These are phyloP conservation scores for Ips nitidus DNA, from an alignment of 1,140 invertebrate genomes.

Conservation along the genomic window DNA sequence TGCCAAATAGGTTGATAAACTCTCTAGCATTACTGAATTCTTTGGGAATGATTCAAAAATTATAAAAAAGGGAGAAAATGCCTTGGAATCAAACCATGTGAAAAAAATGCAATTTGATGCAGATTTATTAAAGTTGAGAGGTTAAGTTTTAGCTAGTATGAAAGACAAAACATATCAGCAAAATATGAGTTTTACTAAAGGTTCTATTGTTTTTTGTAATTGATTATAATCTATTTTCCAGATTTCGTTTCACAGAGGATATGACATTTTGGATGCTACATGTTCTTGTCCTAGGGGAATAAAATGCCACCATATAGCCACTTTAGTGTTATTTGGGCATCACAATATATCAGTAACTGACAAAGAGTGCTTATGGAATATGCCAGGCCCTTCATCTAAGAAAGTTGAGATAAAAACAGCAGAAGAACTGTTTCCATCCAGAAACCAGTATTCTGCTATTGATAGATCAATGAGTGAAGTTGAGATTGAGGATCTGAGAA, in stretches of 20 bases:
- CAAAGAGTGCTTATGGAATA: constrained; percentile 30
- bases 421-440: constrained; percentile 26
- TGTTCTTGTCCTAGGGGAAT: constrained; percentile 29
- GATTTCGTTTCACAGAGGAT: background rate
- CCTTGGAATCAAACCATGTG: constrained; percentile 24
- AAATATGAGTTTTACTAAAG: background rate
- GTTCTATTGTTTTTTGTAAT: background rate
- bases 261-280: constrained; percentile 9
- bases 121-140: constrained; percentile 10
- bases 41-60: constrained; percentile 21
- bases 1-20: constrained; percentile 13
- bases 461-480: constrained; percentile 18
- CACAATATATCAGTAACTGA: constrained; percentile 29
- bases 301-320: constrained; percentile 32
- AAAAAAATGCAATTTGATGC: constrained; percentile 22
- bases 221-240: constrained; percentile 6
- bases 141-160: constrained; percentile 27
- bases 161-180: constrained; percentile 28
- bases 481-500: constrained; percentile 5
- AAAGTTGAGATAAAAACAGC: constrained; percentile 8
- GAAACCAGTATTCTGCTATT: constrained; percentile 30
- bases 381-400: constrained; percentile 18
- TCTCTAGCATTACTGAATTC: constrained; percentile 11
- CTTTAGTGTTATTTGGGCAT: constrained; percentile 27
- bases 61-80: constrained; percentile 34